A percentile compares a stretch with the other conserved stretches of the same genome.
These are phyloP conservation scores for Umimayanthus kanabou DNA, from an alignment of 92 coral and sea anemone genomes.

Conservation along the genomic window DNA sequence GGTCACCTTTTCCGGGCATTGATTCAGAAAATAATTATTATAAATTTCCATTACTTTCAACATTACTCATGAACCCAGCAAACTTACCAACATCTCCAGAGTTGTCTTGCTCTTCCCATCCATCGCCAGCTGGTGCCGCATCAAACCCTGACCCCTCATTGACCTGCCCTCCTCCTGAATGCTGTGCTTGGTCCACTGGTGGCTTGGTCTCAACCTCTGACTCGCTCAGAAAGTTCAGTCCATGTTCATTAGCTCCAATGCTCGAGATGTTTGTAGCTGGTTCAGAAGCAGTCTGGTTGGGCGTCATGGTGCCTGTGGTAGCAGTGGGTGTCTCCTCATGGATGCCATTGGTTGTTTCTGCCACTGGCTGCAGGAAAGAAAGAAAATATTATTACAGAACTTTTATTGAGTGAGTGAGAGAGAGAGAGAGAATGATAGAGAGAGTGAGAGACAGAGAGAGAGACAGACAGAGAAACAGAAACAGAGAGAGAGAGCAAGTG, in stretches of 20 bases:
- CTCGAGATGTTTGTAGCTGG: constrained; percentile 56
- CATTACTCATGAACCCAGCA: too few relatives aligned
- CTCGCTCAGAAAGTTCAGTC: constrained; percentile 93
- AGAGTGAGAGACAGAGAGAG: too few relatives aligned
- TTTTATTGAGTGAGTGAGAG: background rate
- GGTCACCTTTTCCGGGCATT: too few relatives aligned
- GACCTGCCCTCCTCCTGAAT: constrained; percentile 30
- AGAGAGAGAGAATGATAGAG: too few relatives aligned
- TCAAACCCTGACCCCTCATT: constrained; percentile 35
- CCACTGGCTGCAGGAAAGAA: constrained; percentile 32
- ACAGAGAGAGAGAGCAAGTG: too few relatives aligned
- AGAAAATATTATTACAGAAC: background rate
- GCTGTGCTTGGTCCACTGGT: constrained; percentile 52
- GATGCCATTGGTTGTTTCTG: constrained; percentile 50
- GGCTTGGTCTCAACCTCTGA: constrained; percentile 84
- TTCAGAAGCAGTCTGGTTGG: constrained; percentile 19
- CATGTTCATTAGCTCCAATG: constrained; percentile 90
- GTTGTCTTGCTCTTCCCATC: constrained; percentile 52
- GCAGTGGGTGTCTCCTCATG: constrained; percentile 24
- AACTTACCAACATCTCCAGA: constrained; percentile 40
- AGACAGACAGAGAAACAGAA: too few relatives aligned
- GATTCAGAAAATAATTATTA: too few relatives aligned
- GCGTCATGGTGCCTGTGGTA: background rate
- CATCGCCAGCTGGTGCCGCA: constrained; percentile 48
- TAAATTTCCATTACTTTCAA: too few relatives aligned